Conservation (phyloP, 2,888 invertebrate genomes). For the Frankliniella fusca region DNA sequence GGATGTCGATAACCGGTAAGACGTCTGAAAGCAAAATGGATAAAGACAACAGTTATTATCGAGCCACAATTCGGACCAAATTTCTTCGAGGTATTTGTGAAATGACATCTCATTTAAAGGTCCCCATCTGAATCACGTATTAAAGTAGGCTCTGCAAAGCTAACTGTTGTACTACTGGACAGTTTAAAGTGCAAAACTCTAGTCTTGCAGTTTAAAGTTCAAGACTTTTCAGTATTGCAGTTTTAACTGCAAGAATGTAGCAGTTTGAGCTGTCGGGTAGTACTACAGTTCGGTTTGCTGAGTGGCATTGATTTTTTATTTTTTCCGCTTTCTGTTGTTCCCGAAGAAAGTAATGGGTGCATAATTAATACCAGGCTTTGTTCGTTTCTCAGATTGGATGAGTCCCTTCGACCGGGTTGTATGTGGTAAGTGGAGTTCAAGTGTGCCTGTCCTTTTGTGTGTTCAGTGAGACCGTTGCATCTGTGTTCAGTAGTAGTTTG, state of each 20-base stretch:
- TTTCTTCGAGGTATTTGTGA: too few species aligned
- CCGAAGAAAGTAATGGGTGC: background rate
- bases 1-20: conserved; percentile 96
- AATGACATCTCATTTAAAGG: too few species aligned
- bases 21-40: background rate
- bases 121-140: background rate
- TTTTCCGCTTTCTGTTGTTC: background rate
- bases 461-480: background rate
- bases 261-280: too few species aligned
- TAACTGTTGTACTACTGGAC: too few species aligned
- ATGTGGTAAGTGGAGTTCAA: conserved; percentile 84
- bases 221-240: too few species aligned
- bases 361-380: conserved; percentile 28
- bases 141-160: too few species aligned
- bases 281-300: too few species aligned
- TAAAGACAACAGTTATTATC: background rate
- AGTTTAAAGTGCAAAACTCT: too few species aligned
- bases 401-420: conserved; percentile 91
- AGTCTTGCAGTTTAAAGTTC: too few species aligned
- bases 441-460: conserved; percentile 43
- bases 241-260: too few species aligned
- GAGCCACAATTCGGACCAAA: background rate
- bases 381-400: conserved; percentile 75
- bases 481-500: conserved; percentile 3
- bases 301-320: background rate